These are phyloP conservation scores for Mastigias papua DNA, from an alignment of 30 jellyfish, hydroid and myxozoan genomes.

Conservation along the genomic window DNA sequence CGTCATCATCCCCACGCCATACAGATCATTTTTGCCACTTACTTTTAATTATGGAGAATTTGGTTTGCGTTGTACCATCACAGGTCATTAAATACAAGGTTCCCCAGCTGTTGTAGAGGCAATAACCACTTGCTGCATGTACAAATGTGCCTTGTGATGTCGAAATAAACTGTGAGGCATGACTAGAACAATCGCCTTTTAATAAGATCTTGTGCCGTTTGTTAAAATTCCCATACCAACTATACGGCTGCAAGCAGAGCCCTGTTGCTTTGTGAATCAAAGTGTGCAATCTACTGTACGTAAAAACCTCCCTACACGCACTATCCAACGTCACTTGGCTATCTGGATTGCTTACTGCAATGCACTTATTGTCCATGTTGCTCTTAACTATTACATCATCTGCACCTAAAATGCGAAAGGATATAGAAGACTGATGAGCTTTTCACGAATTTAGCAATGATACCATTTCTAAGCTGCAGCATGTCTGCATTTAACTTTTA, in stretches of 20 bases:
- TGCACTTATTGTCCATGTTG: conserved; percentile 12
- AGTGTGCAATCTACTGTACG: neutral
- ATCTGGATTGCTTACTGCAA: neutral
- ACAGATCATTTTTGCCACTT: no score
- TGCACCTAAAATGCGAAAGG: neutral
- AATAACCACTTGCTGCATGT: conserved; percentile 64
- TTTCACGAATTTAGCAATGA: no score
- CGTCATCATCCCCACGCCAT: no score
- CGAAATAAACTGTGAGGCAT: conserved; percentile 23
- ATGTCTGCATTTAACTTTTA: no score
- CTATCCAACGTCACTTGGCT: neutral
- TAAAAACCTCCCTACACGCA: conserved; percentile 31
- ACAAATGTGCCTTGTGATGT: conserved; percentile 33
- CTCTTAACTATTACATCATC: conserved; percentile 21
- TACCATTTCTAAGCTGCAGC: no score
- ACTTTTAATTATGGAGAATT: conserved; percentile 24
- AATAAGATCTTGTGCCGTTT: conserved; percentile 16
- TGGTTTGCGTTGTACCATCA: conserved; percentile 4
- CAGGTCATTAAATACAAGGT: conserved; percentile 19
- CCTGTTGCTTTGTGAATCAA: conserved; percentile 39
- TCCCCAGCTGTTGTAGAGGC: conserved; percentile 21
- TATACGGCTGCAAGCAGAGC: conserved; percentile 33
- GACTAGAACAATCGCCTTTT: conserved; percentile 52
- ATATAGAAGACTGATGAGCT: no score
- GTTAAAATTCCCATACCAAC: conserved; percentile 40